Evolutionary conservation across 2,797 vertebrate genomes (phyloP).

Genomic region (Smutsia gigantea): DNA sequence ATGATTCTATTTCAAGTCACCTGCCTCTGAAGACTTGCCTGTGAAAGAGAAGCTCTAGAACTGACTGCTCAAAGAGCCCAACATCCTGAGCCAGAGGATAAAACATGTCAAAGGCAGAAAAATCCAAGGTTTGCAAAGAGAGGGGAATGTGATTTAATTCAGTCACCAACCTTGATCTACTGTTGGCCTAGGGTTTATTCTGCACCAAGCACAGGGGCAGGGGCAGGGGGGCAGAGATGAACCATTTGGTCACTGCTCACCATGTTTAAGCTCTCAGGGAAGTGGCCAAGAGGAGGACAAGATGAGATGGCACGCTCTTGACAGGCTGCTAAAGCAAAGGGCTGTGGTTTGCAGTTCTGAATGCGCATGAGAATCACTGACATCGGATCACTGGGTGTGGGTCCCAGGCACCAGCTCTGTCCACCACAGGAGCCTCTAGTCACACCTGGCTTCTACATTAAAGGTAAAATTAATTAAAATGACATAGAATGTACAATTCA

Average conservation of each 20-base stretch:
- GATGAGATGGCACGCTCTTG: neutral
- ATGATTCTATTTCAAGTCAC: neutral
- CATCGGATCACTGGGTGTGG: neutral
- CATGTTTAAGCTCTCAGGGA: neutral
- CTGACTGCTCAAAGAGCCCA: neutral
- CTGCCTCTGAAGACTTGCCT: neutral
- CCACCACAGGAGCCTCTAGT: neutral
- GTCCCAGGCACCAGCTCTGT: neutral
- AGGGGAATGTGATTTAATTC: neutral
- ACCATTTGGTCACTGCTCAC: neutral
- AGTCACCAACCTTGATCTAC: neutral
- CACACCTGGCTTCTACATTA: neutral
- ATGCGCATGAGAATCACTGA: neutral
- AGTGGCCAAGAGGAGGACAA: neutral
- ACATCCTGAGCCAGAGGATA: neutral
- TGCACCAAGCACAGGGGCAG: neutral
- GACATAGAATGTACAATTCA: neutral
- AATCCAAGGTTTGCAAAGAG: neutral
- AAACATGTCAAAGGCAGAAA: conserved; percentile 24
- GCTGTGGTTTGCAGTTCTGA: neutral
- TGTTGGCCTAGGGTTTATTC: neutral
- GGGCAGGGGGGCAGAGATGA: neutral
- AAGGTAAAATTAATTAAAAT: neutral
- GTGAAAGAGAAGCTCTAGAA: conserved; percentile 12
- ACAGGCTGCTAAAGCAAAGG: neutral